Evolutionary conservation across 2,113 vertebrate genomes (phyloP), one percentile per base, ranked within the genome.

Genomic region (Hippocampus barbouri): DNA sequence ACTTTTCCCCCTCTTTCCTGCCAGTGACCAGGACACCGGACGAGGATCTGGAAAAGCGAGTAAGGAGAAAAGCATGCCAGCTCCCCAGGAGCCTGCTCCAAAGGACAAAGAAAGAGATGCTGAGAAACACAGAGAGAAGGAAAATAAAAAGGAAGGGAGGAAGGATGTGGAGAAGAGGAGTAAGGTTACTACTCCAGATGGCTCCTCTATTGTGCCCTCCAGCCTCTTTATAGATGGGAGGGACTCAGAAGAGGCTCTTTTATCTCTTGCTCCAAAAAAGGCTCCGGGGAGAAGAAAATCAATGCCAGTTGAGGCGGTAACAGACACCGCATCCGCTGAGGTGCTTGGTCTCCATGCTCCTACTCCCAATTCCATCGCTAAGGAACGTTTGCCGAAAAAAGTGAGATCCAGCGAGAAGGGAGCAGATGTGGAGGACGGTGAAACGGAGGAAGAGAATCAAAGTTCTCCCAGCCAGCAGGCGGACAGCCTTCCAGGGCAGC

Each of bases 131-230:
- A 64, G 87, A 34, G 91, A 92, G 65, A 98, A 98, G 81, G 97
- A 99, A 83, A 98, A 98, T 86, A 98, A 98, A 74, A 93, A 94
- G 7, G 94, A 96, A 81, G 95, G 93, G 62, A 95, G 94, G 79
- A 98, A 96, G 74, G 94, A 93, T 34, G 75, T 84, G 72, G 91
- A 92, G 69, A 90, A 87, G 74, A 90, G 85, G 80, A 87, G 83
- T 62, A 92, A 90, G 64, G 80, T 68, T 47, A 79, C 88, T 34
- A 66, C 86, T 43, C 78, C 81, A 9, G 91, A 92, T 25, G 75
- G 82, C 70, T 87, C 91, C 21, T 86, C 90, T 30, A 88, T 75
- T 78, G 75, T 83, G 66, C 72, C 86, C 61, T 79, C 88, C 65
- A 75, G 85, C 61, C 53, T 91, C 70, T 92, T 92, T 73, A 61